A percentile compares a stretch with the other conserved stretches of the same genome.
Conservation (phyloP, 2,113 vertebrate genomes). For the Anser cygnoides region DNA sequence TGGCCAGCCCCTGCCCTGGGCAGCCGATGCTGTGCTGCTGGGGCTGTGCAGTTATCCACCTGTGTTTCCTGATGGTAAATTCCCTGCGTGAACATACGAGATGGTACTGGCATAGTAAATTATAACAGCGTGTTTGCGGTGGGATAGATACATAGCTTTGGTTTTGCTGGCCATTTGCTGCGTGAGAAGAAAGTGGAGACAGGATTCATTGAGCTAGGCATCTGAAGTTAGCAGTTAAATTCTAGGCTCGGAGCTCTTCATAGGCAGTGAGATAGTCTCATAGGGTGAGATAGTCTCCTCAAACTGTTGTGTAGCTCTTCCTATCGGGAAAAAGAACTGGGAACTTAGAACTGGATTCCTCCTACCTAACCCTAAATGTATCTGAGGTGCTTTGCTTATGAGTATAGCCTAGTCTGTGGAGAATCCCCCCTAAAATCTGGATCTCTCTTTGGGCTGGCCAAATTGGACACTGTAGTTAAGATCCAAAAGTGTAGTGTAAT, state of each 20-base stretch:
- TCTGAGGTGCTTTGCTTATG: background rate
- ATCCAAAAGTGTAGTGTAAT: background rate
- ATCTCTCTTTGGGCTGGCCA: background rate
- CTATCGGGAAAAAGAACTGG: background rate
- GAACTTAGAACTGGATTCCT: background rate
- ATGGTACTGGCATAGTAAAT: background rate
- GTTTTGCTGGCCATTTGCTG: background rate
- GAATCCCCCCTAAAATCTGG: background rate
- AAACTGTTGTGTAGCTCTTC: background rate
- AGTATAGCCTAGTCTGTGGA: background rate
- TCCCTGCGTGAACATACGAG: background rate
- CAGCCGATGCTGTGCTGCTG: rapidly evolving
- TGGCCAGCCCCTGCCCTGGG: too few relatives aligned
- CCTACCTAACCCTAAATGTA: too few relatives aligned
- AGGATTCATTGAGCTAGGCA: background rate
- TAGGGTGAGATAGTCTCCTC: background rate
- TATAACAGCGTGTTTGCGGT: background rate
- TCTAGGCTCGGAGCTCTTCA: background rate
- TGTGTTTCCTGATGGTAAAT: rapidly evolving
- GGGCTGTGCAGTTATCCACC: rapidly evolving
- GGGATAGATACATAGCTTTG: background rate
- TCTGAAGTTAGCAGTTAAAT: background rate
- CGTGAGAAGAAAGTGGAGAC: background rate
- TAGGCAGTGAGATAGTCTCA: background rate
- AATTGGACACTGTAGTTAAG: background rate